phyloP scores from a whole-genome alignment of 2,113 vertebrate species.

The Ceyx melanurus region DNA sequence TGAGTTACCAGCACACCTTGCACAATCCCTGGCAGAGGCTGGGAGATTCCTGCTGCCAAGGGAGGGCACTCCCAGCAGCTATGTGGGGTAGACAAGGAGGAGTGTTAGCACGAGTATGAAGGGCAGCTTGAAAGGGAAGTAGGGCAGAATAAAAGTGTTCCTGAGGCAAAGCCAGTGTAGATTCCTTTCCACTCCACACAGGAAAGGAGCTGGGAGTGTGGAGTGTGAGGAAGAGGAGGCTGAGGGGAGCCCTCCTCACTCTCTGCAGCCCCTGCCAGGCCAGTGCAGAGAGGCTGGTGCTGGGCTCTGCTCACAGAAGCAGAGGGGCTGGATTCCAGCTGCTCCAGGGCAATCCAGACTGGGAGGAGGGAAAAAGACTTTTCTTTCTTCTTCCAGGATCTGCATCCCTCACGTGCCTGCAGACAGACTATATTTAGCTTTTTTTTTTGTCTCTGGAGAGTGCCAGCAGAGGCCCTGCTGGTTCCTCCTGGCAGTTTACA shows the following conservation, averaged over 20 bases:
- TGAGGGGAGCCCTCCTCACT: too few species aligned
- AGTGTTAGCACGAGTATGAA: background rate
- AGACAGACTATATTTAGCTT: background rate
- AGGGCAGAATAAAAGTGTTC: constrained; percentile 1
- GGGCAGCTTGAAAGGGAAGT: background rate
- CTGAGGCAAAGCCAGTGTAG: background rate
- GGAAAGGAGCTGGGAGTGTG: too few species aligned
- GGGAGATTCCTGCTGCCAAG: background rate
- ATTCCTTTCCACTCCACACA: background rate
- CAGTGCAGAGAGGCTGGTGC: too few species aligned
- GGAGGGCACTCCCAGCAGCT: constrained; percentile 15
- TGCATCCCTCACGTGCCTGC: background rate
- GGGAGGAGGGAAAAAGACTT: background rate
- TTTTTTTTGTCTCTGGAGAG: background rate
- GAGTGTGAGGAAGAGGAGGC: too few species aligned
- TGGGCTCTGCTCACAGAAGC: too few species aligned
- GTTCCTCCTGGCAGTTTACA: background rate
- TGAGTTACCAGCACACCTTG: background rate
- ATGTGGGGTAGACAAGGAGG: constrained; percentile 17
- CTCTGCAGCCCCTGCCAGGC: too few species aligned
- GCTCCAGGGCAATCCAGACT: too few species aligned
- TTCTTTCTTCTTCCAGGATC: background rate
- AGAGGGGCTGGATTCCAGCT: too few species aligned
- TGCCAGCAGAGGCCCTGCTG: background rate
- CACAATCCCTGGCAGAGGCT: background rate